Conservation (phyloP, 2,113 vertebrate species). For the Strigops habroptila region DNA sequence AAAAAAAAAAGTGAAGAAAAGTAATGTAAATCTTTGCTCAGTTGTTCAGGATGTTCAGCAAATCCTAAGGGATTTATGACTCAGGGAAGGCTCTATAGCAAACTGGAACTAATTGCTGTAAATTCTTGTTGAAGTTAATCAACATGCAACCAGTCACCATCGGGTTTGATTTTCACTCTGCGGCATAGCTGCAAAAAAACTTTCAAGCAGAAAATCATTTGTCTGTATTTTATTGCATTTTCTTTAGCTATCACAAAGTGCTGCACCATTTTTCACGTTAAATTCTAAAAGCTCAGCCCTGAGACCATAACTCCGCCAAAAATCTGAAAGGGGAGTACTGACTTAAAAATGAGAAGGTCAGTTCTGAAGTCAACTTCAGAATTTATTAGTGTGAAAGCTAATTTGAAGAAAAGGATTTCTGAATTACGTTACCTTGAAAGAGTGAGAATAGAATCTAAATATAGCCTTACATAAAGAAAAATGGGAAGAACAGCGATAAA, state of each 20-base stretch:
- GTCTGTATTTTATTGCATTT: not conserved
- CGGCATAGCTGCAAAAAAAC: slow-evolving; percentile 16
- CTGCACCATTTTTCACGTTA: not conserved
- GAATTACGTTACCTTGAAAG: not conserved
- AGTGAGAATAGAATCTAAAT: not conserved
- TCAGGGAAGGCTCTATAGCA: not conserved
- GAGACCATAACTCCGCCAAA: not conserved
- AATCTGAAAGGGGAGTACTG: not conserved
- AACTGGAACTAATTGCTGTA: slow-evolving; percentile 9
- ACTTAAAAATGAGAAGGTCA: not conserved
- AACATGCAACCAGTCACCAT: not conserved
- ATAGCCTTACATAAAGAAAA: not conserved
- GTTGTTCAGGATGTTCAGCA: not conserved
- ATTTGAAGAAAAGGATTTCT: not conserved
- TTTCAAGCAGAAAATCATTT: not conserved
- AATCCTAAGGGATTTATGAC: slow-evolving; percentile 28
- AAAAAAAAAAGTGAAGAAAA: not conserved
- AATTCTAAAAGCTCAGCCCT: not conserved
- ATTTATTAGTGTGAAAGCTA: not conserved
- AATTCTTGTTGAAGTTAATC: slow-evolving; percentile 4
- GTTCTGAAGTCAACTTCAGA: not conserved
- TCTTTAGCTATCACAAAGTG: not conserved
- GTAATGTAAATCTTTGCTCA: not conserved
- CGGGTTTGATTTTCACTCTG: not conserved
- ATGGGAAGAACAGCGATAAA: not conserved